Base-by-base conservation (phyloP, 2,888 invertebrate species). In the Podabrus alpinus region DNA sequence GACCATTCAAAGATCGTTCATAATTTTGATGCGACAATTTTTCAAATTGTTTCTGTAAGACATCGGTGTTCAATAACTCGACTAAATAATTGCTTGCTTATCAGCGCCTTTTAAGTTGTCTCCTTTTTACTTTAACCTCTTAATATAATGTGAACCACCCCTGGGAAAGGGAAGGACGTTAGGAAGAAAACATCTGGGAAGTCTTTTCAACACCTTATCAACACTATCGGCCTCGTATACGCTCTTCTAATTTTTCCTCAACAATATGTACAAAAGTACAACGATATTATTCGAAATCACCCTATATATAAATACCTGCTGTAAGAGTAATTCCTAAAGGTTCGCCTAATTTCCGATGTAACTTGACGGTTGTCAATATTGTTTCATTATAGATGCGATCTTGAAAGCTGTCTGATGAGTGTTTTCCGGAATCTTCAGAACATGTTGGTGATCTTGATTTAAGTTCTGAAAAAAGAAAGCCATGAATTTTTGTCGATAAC, bases 261-360 rank as follows among this genome's bases (percentile, higher is more conserved):
- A n/a, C n/a, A n/a, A n/a, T n/a, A n/a, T n/a, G n/a, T n/a, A n/a
- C n/a, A n/a, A n/a, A 19, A 19, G 19, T 19, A 4, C 9, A 9
- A 9, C 24, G 24, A 24, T 24, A 9, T 9, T 24, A 24, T 5
- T 24, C 9, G 7, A 9, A 19, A 24, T 24, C 24, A 24, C 24
- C 24, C 24, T 24, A 9, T 24, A 24, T 24, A 24, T 24, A n/a
- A 29, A n/a, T 45, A 91, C 91, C 84, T 79, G 81, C 88, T 87
- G 90, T 88, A 86, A 91, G 88, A 82, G 91, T 88, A 79, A 92
- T 89, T 81, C 92, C 92, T 78, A 91, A 88, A 15, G 90, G 86
- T 84, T 90, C 89, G 62, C 90, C 91, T 0, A 88, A 88, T 13
- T 89, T 87, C 74, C 89, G 90, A 71, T 88, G 80, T 77, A 92